Conservation (phyloP, 2,797 vertebrate genomes). For the Mergus octosetaceus region DNA sequence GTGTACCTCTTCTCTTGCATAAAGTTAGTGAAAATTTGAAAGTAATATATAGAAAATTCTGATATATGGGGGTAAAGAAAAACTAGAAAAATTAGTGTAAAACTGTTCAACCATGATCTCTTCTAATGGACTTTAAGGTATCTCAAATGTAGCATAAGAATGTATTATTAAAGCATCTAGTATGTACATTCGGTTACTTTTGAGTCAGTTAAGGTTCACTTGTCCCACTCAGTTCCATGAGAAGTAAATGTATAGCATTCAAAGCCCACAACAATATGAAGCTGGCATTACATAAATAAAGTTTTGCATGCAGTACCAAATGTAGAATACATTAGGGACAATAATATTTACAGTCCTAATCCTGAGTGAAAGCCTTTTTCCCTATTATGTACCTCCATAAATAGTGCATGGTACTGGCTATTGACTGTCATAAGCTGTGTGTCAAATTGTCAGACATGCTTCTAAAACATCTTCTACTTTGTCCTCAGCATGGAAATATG, state of each 20-base stretch:
- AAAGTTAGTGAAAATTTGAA: neutral
- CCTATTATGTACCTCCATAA: conserved; percentile 27
- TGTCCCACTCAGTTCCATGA: neutral
- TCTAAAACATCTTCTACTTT: conserved; percentile 11
- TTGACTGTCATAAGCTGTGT: conserved; percentile 17
- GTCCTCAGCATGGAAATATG: neutral
- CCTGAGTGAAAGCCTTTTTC: conserved; percentile 28
- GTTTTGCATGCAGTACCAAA: neutral
- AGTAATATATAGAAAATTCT: conserved; percentile 6
- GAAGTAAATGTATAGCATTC: neutral
- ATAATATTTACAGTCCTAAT: neutral
- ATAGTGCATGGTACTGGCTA: conserved; percentile 57
- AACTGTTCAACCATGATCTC: neutral
- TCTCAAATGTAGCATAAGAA: neutral
- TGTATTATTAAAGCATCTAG: neutral
- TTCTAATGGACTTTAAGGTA: neutral
- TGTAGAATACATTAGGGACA: neutral
- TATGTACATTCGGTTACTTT: neutral
- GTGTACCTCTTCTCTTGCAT: neutral
- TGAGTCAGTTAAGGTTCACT: neutral
- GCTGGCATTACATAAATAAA: conserved; percentile 55
- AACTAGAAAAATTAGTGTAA: neutral
- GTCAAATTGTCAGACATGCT: conserved; percentile 32
- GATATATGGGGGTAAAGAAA: neutral
- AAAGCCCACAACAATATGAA: neutral